These are phyloP conservation scores for Pseudorhombus dupliciocellatus DNA, from an alignment of 2,113 vertebrate genomes.

Conservation along the genomic window DNA sequence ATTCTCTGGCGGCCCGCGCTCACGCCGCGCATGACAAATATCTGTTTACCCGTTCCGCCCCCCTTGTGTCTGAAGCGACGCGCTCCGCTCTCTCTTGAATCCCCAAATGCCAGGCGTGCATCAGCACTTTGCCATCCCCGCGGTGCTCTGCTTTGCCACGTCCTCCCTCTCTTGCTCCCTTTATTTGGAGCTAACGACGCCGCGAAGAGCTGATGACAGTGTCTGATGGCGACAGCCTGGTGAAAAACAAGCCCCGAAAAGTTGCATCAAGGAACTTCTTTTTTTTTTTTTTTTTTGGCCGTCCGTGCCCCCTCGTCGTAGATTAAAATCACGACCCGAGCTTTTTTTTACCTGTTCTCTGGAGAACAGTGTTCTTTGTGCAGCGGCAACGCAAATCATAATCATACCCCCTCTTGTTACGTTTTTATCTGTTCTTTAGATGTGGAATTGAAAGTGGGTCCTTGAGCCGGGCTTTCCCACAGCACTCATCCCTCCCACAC, in stretches of 20 bases:
- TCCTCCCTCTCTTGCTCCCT: background rate
- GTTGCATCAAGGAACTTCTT: constrained; percentile 32
- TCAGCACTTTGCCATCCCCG: constrained; percentile 62
- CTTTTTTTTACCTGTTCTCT: constrained; percentile 50
- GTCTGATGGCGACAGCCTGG: constrained; percentile 27
- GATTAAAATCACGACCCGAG: constrained; percentile 57
- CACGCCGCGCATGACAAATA: constrained; percentile 59
- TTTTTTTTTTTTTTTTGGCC: constrained; percentile 50
- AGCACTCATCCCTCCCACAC: constrained; percentile 29
- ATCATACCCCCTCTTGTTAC: constrained; percentile 53
- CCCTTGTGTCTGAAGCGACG: constrained; percentile 61
- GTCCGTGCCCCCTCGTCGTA: constrained; percentile 32
- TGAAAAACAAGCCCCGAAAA: constrained; percentile 34
- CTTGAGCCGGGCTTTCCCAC: constrained; percentile 46
- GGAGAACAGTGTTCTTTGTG: constrained; percentile 41
- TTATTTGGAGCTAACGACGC: constrained; percentile 64
- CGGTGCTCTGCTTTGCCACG: constrained; percentile 3
- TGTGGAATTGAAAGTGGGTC: constrained; percentile 52
- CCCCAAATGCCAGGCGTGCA: constrained; percentile 57
- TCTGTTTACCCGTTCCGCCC: constrained; percentile 64
- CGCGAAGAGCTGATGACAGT: constrained; percentile 37
- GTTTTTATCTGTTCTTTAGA: constrained; percentile 63
- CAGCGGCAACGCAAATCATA: constrained; percentile 55
- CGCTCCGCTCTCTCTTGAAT: constrained; percentile 45
- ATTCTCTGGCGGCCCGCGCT: constrained; percentile 50